Percentiles rank a stretch among this genome's conserved stretches.
Evolutionary conservation across 2,888 invertebrate genomes (phyloP).

Genomic region (Lymantria dispar): DNA sequence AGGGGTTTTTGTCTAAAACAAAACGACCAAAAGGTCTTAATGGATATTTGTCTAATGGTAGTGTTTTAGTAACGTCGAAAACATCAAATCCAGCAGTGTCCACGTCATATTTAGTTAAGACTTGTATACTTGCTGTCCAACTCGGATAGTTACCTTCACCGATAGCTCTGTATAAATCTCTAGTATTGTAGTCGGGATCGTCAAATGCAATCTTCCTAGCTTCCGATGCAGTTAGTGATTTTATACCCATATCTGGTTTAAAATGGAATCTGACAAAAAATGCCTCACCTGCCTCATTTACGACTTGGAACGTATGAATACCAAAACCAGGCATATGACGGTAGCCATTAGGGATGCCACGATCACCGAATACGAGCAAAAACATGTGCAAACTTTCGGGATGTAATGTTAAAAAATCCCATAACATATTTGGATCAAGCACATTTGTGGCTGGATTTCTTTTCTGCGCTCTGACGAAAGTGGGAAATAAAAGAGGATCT

Average conservation of each 20-base stretch:
- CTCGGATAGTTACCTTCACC: slow-evolving; percentile 85
- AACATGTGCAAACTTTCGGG: slow-evolving; percentile 92
- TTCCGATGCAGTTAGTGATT: slow-evolving; percentile 84
- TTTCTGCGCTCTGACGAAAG: slow-evolving; percentile 96
- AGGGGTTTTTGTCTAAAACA: slow-evolving; percentile 91
- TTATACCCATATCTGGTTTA: slow-evolving; percentile 93
- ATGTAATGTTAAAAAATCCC: slow-evolving; percentile 93
- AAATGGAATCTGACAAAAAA: slow-evolving; percentile 93
- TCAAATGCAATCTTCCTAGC: slow-evolving; percentile 84
- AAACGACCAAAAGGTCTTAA: slow-evolving; percentile 91
- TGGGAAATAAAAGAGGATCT: slow-evolving; percentile 92
- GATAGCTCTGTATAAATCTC: slow-evolving; percentile 93
- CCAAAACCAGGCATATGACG: slow-evolving; percentile 96
- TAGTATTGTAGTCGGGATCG: slow-evolving; percentile 93
- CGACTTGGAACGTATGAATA: slow-evolving; percentile 93
- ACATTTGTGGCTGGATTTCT: slow-evolving; percentile 93
- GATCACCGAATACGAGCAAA: slow-evolving; percentile 90
- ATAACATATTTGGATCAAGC: slow-evolving; percentile 93
- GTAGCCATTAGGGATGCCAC: slow-evolving; percentile 95
- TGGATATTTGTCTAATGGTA: slow-evolving; percentile 89
- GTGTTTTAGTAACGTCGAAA: slow-evolving; percentile 94
- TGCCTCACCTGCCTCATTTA: slow-evolving; percentile 86
- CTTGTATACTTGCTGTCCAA: slow-evolving; percentile 90
- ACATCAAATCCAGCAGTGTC: slow-evolving; percentile 90
- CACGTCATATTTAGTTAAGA: slow-evolving; percentile 91